Evolutionary conservation across 2,113 vertebrate genomes (phyloP).

Genomic region (Aythya baeri): DNA sequence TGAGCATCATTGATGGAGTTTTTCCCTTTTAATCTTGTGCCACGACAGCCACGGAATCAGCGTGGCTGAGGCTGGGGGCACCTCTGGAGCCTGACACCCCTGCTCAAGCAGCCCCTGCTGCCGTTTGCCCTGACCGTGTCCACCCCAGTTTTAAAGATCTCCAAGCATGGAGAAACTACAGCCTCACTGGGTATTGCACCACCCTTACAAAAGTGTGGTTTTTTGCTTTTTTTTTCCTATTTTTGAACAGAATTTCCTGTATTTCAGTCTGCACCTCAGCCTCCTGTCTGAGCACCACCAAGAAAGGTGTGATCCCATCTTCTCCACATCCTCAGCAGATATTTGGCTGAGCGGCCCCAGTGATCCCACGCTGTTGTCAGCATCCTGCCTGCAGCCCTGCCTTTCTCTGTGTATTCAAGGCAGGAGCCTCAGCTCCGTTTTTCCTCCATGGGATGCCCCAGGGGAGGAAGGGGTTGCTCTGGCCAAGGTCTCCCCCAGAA

Average conservation of each 20-base stretch:
- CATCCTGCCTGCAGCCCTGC: background rate
- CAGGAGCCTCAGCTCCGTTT: fast-evolving
- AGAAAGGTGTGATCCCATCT: background rate
- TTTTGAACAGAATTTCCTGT: background rate
- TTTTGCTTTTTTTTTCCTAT: background rate
- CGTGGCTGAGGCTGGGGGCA: background rate
- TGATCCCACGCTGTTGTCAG: background rate
- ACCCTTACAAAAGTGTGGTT: background rate
- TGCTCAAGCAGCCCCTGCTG: background rate
- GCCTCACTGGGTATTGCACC: background rate
- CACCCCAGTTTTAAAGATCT: background rate
- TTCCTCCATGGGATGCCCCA: fast-evolving
- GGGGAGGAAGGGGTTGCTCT: fast-evolving
- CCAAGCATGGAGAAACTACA: background rate
- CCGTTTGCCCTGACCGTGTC: background rate
- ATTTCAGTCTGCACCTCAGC: background rate
- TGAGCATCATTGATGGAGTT: background rate
- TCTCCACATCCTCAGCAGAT: background rate
- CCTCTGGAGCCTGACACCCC: background rate
- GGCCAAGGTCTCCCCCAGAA: background rate
- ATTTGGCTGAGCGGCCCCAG: background rate
- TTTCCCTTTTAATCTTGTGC: background rate
- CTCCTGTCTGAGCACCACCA: background rate
- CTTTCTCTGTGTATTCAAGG: fast-evolving
- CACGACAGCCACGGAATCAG: background rate